Evolutionary conservation across 2,113 vertebrate species (phyloP).

Genomic region (Nerophis ophidion): DNA sequence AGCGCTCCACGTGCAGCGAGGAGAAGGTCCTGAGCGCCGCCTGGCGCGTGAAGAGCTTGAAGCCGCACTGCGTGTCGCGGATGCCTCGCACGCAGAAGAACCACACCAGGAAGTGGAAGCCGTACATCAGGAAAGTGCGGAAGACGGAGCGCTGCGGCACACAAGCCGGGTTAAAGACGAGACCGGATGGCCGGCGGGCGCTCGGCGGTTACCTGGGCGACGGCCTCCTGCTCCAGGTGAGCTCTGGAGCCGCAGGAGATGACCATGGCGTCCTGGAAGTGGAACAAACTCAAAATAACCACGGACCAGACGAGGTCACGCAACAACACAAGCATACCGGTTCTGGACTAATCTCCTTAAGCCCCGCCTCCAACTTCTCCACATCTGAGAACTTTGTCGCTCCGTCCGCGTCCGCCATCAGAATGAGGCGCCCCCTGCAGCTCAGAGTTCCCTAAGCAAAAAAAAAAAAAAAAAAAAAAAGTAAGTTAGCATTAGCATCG

Average conservation of each 20-base stretch:
- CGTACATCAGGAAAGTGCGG: slow-evolving; percentile 90
- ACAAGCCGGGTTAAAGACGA: not conserved
- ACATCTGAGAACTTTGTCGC: slow-evolving; percentile 92
- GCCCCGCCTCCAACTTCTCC: slow-evolving; percentile 86
- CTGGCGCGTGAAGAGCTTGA: slow-evolving; percentile 91
- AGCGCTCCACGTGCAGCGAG: slow-evolving; percentile 87
- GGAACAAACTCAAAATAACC: too few relatives aligned
- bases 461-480: not conserved
- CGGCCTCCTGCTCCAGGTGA: slow-evolving; percentile 87
- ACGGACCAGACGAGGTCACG: not conserved
- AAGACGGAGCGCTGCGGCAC: slow-evolving; percentile 85
- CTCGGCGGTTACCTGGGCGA: slow-evolving; percentile 81
- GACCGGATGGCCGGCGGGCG: not conserved
- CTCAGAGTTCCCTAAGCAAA: slow-evolving; percentile 80
- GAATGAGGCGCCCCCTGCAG: slow-evolving; percentile 80
- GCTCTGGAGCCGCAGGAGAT: slow-evolving; percentile 97
- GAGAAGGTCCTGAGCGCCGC: slow-evolving; percentile 86
- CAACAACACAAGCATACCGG: slow-evolving; percentile 66
- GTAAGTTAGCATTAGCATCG: too few relatives aligned
- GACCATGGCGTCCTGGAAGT: slow-evolving; percentile 81
- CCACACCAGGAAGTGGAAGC: slow-evolving; percentile 98
- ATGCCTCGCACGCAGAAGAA: slow-evolving; percentile 92
- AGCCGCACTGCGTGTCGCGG: slow-evolving; percentile 92
- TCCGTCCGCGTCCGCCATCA: slow-evolving; percentile 97
- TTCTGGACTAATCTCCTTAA: slow-evolving; percentile 76